Percentiles rank a stretch among this genome's conserved stretches.
phyloP scores from a whole-genome alignment of 2,888 invertebrate species.

The Diloba caeruleocephala region DNA sequence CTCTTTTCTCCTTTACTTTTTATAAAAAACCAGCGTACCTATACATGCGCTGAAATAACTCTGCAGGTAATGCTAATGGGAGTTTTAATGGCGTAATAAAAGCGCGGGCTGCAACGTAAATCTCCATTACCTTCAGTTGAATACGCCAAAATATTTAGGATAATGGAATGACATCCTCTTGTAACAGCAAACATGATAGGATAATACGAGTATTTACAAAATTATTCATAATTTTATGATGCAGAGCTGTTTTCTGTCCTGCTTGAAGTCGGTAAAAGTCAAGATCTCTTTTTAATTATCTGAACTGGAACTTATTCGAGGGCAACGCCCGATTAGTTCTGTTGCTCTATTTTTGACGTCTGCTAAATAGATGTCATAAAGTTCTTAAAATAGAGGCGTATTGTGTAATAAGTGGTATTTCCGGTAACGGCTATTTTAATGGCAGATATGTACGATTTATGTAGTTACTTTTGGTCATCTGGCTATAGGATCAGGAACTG shows the following conservation, averaged over 20 bases:
- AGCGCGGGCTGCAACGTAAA: constrained; percentile 2
- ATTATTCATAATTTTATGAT: constrained; percentile 2
- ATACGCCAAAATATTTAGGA: neutral
- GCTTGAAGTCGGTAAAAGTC: constrained; percentile 10
- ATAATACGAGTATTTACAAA: constrained; percentile 1
- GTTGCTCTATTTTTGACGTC: constrained; percentile 19
- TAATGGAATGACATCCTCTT: neutral
- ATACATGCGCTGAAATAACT: constrained; percentile 1
- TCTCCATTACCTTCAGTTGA: constrained; percentile 7
- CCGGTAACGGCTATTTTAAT: neutral
- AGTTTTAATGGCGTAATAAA: constrained; percentile 16
- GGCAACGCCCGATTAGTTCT: constrained; percentile 35
- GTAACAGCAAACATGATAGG: no score
- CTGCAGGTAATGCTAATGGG: constrained; percentile 6
- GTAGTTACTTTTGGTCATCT: no score
- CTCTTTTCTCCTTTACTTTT: neutral
- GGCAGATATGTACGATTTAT: no score
- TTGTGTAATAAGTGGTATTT: neutral
- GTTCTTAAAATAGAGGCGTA: constrained; percentile 14
- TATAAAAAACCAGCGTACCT: constrained; percentile 4
- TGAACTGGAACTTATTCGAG: constrained; percentile 25
- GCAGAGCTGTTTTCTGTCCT: constrained; percentile 20
- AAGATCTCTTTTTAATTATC: constrained; percentile 22
- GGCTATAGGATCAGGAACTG: no score
- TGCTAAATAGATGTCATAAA: constrained; percentile 16